Evolutionary conservation across 2,113 vertebrate species (phyloP), one percentile per base, ranked within the genome.

Genomic region (Gymnobelideus leadbeateri): DNA sequence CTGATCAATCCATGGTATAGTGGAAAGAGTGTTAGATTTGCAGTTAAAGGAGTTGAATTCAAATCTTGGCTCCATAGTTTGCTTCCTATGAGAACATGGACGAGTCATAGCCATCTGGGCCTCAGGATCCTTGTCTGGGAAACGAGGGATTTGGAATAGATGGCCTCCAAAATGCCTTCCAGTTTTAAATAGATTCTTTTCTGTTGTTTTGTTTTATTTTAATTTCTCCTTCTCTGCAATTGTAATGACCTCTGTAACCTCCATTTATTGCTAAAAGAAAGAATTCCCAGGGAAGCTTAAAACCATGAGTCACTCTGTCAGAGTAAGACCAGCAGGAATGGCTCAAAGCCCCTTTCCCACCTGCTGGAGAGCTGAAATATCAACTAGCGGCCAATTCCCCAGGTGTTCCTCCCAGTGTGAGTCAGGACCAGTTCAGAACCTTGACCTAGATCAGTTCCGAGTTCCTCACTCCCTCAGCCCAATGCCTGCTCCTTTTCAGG

Each of bases 51-150:
- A n/a, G 16, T 26, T 0, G 2, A 0, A 37, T 19, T 95, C 37
- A 84, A 3, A 43, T 5, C n/a, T n/a, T 95, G 89, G 94, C 68
- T 95, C 90, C 68, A 25, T 91, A 90, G 3, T 14, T 47, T 51
- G 4, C 28, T 61, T 8, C 91, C 91, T 95, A 24, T 95, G 90
- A 43, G 94, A 51, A 55, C 57, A 68, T 50, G 8, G 14, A 11
- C 11, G 25, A 52, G 11, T 0, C 28, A 28, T 3, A 91, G 12
- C 26, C 90, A 50, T 89, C 96, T 61, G 37, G 25, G 11, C 37
- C 51, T 95, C 50, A 92, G 7, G 89, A 95, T 96, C 91, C 91
- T 52, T 16, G 47, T 0, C 68, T 93, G 68, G 19, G 11, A 94
- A 95, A 92, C 5, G 52, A 92, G 8, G 54, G 16, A 6, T 5